These are phyloP conservation scores for Platycnemis pennipes DNA, from an alignment of 2,888 invertebrate species.

Conservation along the genomic window DNA sequence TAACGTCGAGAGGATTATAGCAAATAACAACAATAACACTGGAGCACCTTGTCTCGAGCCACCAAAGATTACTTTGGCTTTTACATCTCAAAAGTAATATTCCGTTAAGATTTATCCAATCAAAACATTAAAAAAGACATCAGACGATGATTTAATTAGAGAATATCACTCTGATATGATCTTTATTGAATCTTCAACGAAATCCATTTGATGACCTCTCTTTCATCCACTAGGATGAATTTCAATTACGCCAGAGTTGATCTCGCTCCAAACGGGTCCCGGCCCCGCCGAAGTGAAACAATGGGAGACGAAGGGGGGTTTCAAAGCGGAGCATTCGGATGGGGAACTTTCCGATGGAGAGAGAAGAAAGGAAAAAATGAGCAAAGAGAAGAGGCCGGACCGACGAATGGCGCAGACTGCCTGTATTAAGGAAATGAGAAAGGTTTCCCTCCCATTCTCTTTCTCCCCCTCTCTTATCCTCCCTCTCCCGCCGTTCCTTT, in stretches of 20 bases:
- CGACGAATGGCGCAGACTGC: neutral
- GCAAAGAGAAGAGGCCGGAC: no score
- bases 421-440: constrained; percentile 32
- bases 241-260: neutral
- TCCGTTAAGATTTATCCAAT: no score
- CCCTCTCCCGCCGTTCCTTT: neutral
- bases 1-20: no score
- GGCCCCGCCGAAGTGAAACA: neutral
- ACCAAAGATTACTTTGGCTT: no score
- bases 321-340: neutral
- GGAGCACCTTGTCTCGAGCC: no score
- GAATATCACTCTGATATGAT: no score
- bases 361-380: no score
- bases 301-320: neutral
- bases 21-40: no score
- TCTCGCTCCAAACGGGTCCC: neutral
- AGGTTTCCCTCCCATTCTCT: neutral
- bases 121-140: no score
- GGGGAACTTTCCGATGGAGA: neutral
- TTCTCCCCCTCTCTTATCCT: neutral
- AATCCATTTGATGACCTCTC: neutral
- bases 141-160: no score
- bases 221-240: neutral
- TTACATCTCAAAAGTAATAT: no score
- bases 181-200: neutral